Evolutionary conservation across 2,797 vertebrate species (phyloP).

Genomic region (Hydrocynus forskahlii): DNA sequence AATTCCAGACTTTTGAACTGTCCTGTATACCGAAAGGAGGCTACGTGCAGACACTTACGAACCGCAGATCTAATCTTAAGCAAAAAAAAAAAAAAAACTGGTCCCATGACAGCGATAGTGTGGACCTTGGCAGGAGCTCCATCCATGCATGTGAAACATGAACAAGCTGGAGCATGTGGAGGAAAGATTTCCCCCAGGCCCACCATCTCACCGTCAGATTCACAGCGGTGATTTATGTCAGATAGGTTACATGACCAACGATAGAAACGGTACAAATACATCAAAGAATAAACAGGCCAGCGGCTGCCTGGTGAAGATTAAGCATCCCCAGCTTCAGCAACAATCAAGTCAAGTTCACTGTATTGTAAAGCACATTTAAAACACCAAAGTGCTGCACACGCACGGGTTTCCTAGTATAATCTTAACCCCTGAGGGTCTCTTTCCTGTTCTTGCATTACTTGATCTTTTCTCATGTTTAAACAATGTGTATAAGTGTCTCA

Average conservation of each 20-base stretch:
- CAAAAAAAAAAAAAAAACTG: neutral
- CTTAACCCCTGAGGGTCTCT: too few species aligned
- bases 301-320: neutral
- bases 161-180: slow-evolving; percentile 20
- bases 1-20: neutral
- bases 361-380: too few species aligned
- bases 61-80: slow-evolving; percentile 13
- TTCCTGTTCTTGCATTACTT: too few species aligned
- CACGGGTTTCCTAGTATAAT: too few species aligned
- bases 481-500: too few species aligned
- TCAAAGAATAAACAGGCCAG: slow-evolving; percentile 3
- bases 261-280: neutral
- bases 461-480: too few species aligned
- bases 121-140: neutral
- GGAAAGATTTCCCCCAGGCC: neutral
- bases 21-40: neutral
- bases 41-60: neutral
- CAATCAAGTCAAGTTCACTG: too few species aligned
- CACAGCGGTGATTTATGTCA: slow-evolving; percentile 21
- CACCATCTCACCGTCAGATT: neutral
- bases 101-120: neutral
- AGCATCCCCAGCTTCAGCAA: neutral
- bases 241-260: neutral
- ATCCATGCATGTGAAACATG: slow-evolving; percentile 16
- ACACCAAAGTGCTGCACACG: too few species aligned